These are phyloP conservation scores for Mellivora capensis DNA, from an alignment of 2,113 vertebrate genomes.

Conservation along the genomic window DNA sequence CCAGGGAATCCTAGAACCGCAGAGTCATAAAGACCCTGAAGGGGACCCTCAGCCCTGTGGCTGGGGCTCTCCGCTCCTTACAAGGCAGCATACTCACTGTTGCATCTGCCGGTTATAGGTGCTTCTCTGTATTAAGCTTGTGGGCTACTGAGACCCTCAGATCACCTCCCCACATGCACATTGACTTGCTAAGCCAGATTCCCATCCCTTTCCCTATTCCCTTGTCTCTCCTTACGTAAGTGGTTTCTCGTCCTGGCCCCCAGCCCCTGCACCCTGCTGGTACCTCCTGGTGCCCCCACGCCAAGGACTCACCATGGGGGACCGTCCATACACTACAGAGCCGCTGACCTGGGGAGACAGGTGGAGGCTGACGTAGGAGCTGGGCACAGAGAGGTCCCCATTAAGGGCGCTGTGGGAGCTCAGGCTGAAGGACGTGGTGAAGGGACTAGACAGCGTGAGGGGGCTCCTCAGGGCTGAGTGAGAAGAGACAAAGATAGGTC, in stretches of 20 bases:
- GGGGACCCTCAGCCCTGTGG: neutral
- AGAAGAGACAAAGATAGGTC: conserved; percentile 25
- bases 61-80: neutral
- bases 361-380: conserved; percentile 88
- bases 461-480: conserved; percentile 89
- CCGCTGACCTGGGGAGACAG: conserved; percentile 90
- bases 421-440: conserved; percentile 87
- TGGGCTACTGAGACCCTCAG: neutral
- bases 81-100: too few relatives aligned
- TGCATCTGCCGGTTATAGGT: neutral
- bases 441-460: conserved; percentile 86
- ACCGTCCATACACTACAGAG: conserved; percentile 86
- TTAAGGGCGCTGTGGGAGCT: conserved; percentile 88
- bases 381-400: conserved; percentile 86
- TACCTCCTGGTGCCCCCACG: too few relatives aligned
- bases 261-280: neutral
- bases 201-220: neutral
- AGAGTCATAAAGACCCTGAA: neutral
- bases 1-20: neutral
- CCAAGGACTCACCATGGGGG: conserved; percentile 85
- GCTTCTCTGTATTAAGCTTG: neutral
- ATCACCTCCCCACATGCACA: neutral
- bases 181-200: neutral
- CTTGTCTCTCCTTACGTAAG: neutral
- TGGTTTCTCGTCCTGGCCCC: neutral